A percentile compares a stretch with the other conserved stretches of the same genome.
These are phyloP conservation scores for Amazona guildingii DNA, from an alignment of 2,113 vertebrate genomes.

Conservation along the genomic window DNA sequence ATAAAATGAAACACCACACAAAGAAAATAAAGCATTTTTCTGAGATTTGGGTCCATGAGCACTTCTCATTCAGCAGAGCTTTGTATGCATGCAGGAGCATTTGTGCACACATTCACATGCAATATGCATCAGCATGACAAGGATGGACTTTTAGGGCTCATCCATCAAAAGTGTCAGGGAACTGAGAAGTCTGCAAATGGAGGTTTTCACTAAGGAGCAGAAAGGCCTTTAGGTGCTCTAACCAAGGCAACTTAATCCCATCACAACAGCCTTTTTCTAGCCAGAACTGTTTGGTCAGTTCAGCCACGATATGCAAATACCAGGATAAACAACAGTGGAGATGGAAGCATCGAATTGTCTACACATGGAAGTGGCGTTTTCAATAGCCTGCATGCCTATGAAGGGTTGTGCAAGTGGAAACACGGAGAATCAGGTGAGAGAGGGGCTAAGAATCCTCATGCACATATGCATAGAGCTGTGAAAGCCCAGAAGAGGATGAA, in stretches of 20 bases:
- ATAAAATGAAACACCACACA: background rate
- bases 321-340: background rate
- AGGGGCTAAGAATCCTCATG: background rate
- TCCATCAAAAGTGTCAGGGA: background rate
- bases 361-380: background rate
- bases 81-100: background rate
- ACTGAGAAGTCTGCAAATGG: background rate
- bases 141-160: background rate
- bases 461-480: accelerated
- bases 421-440: background rate
- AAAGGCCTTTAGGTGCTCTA: background rate
- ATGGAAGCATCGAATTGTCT: background rate
- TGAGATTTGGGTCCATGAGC: background rate
- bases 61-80: background rate
- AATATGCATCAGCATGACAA: background rate
- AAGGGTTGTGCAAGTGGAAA: background rate
- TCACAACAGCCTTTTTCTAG: background rate
- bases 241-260: background rate
- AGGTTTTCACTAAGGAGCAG: background rate
- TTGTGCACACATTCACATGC: too few species aligned
- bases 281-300: background rate
- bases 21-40: background rate
- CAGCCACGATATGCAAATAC: background rate
- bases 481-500: background rate
- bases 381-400: too few species aligned